phyloP scores from a whole-genome alignment of 1,140 invertebrate genomes.

The Reticulitermes speratus region DNA sequence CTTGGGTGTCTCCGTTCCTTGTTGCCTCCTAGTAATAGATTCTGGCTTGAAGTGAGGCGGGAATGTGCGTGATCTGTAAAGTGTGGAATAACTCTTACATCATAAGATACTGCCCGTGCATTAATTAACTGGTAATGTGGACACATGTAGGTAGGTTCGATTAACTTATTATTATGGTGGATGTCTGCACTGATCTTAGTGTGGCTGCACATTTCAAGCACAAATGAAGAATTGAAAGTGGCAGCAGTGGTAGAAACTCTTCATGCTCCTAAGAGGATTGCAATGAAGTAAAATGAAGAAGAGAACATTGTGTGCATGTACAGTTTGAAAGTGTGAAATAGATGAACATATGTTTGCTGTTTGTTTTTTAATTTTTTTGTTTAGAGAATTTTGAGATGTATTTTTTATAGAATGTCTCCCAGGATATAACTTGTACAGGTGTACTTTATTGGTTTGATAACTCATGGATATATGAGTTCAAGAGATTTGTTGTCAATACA shows the following conservation, averaged over 20 bases:
- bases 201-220: neutral
- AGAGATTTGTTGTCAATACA: no score
- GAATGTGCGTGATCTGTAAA: no score
- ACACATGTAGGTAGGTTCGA: neutral
- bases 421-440: neutral
- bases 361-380: no score
- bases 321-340: no score
- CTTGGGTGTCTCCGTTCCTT: no score
- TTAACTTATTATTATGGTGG: neutral
- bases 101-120: neutral
- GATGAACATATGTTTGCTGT: no score
- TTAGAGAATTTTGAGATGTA: neutral
- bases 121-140: no score
- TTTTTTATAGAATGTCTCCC: neutral
- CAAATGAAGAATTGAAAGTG: neutral
- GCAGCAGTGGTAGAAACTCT: no score
- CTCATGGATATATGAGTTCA: neutral
- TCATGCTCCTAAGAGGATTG: no score
- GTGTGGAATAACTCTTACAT: neutral
- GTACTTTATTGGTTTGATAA: neutral
- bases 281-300: no score
- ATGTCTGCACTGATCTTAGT: no score
- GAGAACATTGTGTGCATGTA: no score
- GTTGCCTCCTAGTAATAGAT: neutral
- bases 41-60: neutral